Evolutionary conservation across 1,140 invertebrate genomes (phyloP), one percentile per base, ranked within the genome.

Genomic region (Amphibalanus amphitrite): DNA sequence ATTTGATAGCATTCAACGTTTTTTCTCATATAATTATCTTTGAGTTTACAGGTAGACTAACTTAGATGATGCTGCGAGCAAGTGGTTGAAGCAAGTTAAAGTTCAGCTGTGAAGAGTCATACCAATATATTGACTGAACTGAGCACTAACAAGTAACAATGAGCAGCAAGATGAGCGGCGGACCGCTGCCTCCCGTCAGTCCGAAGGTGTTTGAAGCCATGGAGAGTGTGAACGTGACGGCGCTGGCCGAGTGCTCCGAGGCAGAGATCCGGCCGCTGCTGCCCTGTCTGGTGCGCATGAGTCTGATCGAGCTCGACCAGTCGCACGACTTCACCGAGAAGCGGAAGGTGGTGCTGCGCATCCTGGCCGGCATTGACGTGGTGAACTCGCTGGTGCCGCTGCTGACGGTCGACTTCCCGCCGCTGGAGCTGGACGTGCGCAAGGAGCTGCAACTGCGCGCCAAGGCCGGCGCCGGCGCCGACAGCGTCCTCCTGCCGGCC

Each of bases 351-450:
- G 91, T 97, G 69, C 80, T 97, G 0, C 90, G 90, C 23, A 86
- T 95, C 38, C 82, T 98, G 0, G 92, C 92, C 0, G 91, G 91
- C 3, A 91, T 95, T 74, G 93, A 97, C 80, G 85, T 92, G 33
- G 94, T 97, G 0, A 98, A 98, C 81, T 91, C 92, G 68, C 90
- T 97, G 70, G 93, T 97, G 10, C 91, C 91, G 17, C 82, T 97
- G 3, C 82, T 97, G 20, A 95, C 93, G 0, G 94, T 97, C 67
- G 93, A 97, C 82, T 97, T 97, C 81, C 91, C 95, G 78, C 86
- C 89, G 26, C 82, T 98, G 33, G 95, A 97, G 82, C 87, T 88
- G 28, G 93, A 97, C 78, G 88, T 96, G 0, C 91, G 91, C 77
- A 95, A 93, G 79, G 95, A 98, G 81, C 89, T 94, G 77, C 88